Base-by-base conservation (phyloP, 2,888 invertebrate genomes). In the Lottia scabra region DNA sequence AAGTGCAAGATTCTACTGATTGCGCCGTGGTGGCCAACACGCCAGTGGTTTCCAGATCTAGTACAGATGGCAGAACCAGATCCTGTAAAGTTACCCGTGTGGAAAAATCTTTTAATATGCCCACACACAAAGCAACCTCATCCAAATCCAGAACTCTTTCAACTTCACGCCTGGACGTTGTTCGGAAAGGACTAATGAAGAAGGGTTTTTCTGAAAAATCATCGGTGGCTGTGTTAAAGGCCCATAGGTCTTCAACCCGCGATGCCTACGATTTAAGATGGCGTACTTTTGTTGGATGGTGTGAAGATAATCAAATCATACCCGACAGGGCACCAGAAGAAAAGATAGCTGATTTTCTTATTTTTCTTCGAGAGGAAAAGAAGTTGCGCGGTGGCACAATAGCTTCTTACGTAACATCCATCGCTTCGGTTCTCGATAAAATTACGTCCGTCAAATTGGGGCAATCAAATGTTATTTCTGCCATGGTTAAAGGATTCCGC, bases 121-220 rank as follows among this genome's bases (percentile, higher is more conserved):
- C 65, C 65, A 26, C 26, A 64, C 27, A 30, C 64, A n/a, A 64
- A 38, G 26, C 64, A 23, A 15, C 16, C 27, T 23, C 26, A 64
- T 26, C 64, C 26, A 64, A 64, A 64, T 15, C 26, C 38, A 26
- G 64, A 64, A n/a, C n/a, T n/a, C n/a, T n/a, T n/a, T n/a, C n/a
- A n/a, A n/a, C n/a, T n/a, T n/a, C n/a, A n/a, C n/a, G 64, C 38
- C 27, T 64, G 64, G 64, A 64, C 26, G 16, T 38, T 64, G 38
- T 64, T 38, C 30, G 38, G 64, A 27, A 64, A 27, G 38, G 38
- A 26, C 64, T 64, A 16, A 23, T 38, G 26, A n/a, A 26, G 27
- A 26, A 23, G 8, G 64, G 64, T 6, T 64, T 64, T 26, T 64
- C 64, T 30, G 64, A 43, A 8, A 26, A 64, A 64, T 30, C 38